Percentiles rank a stretch among this genome's conserved stretches.
These are phyloP conservation scores for Syritta pipiens DNA, from an alignment of 2,888 invertebrate genomes.

Conservation along the genomic window DNA sequence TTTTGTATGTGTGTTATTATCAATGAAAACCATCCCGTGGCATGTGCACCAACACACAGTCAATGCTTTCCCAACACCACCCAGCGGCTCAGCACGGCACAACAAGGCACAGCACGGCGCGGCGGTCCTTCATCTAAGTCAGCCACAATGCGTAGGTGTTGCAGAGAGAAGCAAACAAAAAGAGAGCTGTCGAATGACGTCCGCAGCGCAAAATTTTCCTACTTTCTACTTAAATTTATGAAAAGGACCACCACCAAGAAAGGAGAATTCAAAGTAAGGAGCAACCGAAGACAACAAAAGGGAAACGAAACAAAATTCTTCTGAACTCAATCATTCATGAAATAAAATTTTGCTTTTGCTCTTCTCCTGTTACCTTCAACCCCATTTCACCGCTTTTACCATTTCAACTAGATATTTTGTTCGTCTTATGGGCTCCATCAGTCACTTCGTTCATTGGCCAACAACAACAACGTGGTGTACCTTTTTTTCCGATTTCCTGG, in stretches of 20 bases:
- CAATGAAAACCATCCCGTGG: slow-evolving; percentile 50
- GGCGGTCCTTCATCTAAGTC: slow-evolving; percentile 18
- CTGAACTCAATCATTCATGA: slow-evolving; percentile 51
- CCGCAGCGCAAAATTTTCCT: slow-evolving; percentile 41
- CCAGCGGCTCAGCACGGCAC: slow-evolving; percentile 13
- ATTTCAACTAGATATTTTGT: slow-evolving; percentile 40
- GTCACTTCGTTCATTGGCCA: slow-evolving; percentile 38
- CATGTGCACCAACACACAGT: slow-evolving; percentile 58
- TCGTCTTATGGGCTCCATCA: slow-evolving; percentile 45
- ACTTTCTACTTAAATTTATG: slow-evolving; percentile 36
- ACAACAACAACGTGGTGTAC: slow-evolving; percentile 47
- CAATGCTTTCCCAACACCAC: too few species aligned
- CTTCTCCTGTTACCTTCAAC: slow-evolving; percentile 16
- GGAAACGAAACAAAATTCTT: too few species aligned
- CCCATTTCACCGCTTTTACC: too few species aligned
- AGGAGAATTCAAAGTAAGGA: neutral
- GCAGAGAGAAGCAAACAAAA: slow-evolving; percentile 38
- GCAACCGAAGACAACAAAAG: neutral
- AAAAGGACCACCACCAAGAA: slow-evolving; percentile 15
- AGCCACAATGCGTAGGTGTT: slow-evolving; percentile 55
- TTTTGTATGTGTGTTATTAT: slow-evolving; percentile 50
- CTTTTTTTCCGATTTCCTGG: slow-evolving; percentile 35
- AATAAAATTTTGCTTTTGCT: slow-evolving; percentile 37
- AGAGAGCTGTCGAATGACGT: slow-evolving; percentile 61
- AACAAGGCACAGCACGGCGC: slow-evolving; percentile 23